These are phyloP conservation scores for Loriculus beryllinus DNA, from an alignment of 2,797 vertebrate genomes.

Conservation along the genomic window DNA sequence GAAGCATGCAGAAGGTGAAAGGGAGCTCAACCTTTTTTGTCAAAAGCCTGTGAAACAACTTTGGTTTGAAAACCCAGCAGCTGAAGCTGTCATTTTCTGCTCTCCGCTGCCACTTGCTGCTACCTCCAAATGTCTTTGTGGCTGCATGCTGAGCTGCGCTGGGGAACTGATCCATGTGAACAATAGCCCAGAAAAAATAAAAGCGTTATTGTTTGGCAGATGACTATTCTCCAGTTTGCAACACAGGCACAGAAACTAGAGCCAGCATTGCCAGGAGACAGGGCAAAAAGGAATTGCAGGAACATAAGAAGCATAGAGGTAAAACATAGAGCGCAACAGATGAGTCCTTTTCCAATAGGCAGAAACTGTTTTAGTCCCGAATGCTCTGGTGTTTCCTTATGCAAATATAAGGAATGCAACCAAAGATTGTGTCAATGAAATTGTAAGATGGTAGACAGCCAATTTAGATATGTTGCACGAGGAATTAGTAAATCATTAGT, in stretches of 20 bases:
- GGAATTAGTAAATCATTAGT: neutral
- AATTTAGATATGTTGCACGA: neutral
- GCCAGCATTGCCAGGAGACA: neutral
- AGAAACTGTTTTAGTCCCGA: neutral
- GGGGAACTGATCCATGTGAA: neutral
- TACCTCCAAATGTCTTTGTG: neutral
- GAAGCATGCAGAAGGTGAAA: neutral
- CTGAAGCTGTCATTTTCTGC: neutral
- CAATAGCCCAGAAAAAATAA: neutral
- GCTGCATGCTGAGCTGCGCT: neutral
- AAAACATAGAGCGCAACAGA: neutral
- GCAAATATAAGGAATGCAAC: neutral
- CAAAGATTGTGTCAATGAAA: neutral
- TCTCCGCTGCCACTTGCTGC: neutral
- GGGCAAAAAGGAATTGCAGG: neutral
- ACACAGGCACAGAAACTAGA: neutral
- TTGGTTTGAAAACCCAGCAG: neutral
- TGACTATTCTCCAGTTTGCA: neutral
- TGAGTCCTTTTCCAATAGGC: neutral
- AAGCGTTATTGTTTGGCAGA: neutral
- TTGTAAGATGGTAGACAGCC: neutral
- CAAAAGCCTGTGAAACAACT: neutral
- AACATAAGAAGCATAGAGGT: accelerated
- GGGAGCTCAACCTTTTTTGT: neutral
- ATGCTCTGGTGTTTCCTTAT: neutral